These are phyloP conservation scores for Numida meleagris DNA, from an alignment of 2,113 vertebrate species.

Conservation along the genomic window DNA sequence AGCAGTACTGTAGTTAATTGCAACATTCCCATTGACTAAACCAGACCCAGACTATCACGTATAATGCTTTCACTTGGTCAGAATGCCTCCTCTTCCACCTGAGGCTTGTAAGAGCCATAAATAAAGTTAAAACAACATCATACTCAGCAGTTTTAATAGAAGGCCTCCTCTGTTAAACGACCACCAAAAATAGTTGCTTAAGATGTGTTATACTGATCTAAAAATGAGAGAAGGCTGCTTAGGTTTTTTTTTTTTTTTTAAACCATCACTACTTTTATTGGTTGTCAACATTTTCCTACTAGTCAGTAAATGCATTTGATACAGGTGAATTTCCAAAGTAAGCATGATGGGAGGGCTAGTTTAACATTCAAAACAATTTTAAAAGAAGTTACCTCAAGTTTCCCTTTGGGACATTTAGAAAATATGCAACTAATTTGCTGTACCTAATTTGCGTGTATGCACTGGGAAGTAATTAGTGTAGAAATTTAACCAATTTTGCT, in stretches of 20 bases:
- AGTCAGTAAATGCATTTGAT: constrained; percentile 42
- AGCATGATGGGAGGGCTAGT: constrained; percentile 31
- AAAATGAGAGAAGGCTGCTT: constrained; percentile 17
- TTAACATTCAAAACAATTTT: constrained; percentile 23
- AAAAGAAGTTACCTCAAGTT: constrained; percentile 42
- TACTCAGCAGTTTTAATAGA: constrained; percentile 44
- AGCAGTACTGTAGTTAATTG: background rate
- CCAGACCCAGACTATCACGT: constrained; percentile 7
- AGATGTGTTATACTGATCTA: constrained; percentile 5
- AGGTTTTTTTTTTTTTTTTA: background rate
- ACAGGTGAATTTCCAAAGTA: constrained; percentile 35
- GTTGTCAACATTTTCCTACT: constrained; percentile 45
- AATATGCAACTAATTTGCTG: constrained; percentile 27
- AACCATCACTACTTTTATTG: constrained; percentile 33
- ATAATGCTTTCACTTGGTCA: constrained; percentile 16
- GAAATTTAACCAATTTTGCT: constrained; percentile 36
- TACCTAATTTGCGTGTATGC: background rate
- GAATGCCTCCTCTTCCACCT: constrained; percentile 24
- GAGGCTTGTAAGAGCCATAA: constrained; percentile 52
- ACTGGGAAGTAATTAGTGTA: constrained; percentile 2
- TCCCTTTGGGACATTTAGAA: constrained; percentile 44
- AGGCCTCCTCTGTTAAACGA: constrained; percentile 43
- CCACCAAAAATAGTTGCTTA: constrained; percentile 36
- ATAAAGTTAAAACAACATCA: constrained; percentile 49
- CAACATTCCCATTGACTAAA: constrained; percentile 14